Evolutionary conservation across 2,113 vertebrate genomes (phyloP), one percentile per base, ranked within the genome.

Genomic region (Phrynosoma blainvillii): DNA sequence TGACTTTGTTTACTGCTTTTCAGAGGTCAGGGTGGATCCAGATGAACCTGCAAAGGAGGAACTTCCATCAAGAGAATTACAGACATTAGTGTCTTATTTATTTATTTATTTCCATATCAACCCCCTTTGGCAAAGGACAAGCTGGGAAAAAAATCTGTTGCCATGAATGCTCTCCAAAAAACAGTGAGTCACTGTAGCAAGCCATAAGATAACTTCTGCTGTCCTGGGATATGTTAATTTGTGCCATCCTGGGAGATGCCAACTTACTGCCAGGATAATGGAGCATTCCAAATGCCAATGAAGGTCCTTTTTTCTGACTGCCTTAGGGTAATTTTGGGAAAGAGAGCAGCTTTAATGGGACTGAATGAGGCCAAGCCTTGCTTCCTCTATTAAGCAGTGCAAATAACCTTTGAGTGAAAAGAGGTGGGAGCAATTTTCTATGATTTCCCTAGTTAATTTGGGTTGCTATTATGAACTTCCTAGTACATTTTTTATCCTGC

Each of bases 141-240:
- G 93, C 93, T 78, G 92, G 89, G 93, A 59, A 79, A 96, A 70
- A 96, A 96, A 96, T 96, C 96, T 97, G 96, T 96, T 96, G 93
- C 92, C 91, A 65, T 94, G 95, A 97, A 96, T 92, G 85, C 94
- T 90, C 89, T 97, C 96, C 96, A 97, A 96, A 82, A 40, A 71
- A 96, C 87, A 12, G 68, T 84, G 95, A 95, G 93, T 96, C 95
- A 93, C 92, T 86, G n/a, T 93, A 93, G 89, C 90, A 95, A 95
- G 93, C 95, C 94, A 89, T 89, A 95, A 91, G 94, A 96, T 96
- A 94, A 95, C 89, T 95, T 95, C 90, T 91, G 89, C 88, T 93
- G 85, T 93, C 93, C 89, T 93, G 92, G 94, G 94, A 96, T 95
- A 95, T 93, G 93, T 47, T 96, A 95, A 96, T 95, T 84, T 82